Base-by-base conservation (phyloP, 2,113 vertebrate species). In the Odocoileus hemionus region DNA sequence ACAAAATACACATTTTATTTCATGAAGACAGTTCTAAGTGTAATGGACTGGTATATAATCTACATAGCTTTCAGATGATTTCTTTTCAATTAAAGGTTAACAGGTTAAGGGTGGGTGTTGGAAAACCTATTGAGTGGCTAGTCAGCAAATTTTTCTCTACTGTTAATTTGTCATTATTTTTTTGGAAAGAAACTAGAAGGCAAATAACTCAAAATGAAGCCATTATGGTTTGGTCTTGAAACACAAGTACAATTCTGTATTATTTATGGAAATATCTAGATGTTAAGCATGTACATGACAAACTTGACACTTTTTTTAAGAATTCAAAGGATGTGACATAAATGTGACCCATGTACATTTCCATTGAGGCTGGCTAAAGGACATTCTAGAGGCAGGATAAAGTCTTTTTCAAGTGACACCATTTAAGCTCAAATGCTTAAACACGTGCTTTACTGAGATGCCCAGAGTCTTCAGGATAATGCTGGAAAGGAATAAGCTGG, bases 131-230 rank as follows among this genome's bases (percentile, higher is more conserved):
- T 80, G 30, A 92, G 3, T 58, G 50, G 76, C 50, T n/a, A 50
- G 55, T n/a, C 28, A 86, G 26, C 15, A 43, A 74, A 28, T 33
- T 55, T 86, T 47, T 43, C 52, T 87, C 86, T 52, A 91, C 45
- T 90, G 47, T 74, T 25, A 79, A 39, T 55, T 83, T 91, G 5
- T 33, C 6, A 15, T 36, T n/a, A 15, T 64, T 83, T 86, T 3
- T 64, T 91, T 91, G 21, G 6, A 26, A 43, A 60, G 21, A 5
- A 76, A 86, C 11, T 39, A 76, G 26, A 89, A 85, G 4, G 8
- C 43, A 82, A 88, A 45, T 78, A 83, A 82, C 90, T 89, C n/a
- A 23, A 95, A 95, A 83, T 91, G 7, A 79, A 98, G 30, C 16
- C 79, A 6, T 60, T 54, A n/a, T 85, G 33, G 0, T 61, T 95